Evolutionary conservation across 2,113 vertebrate species (phyloP).

Genomic region (Silurus glanis): DNA sequence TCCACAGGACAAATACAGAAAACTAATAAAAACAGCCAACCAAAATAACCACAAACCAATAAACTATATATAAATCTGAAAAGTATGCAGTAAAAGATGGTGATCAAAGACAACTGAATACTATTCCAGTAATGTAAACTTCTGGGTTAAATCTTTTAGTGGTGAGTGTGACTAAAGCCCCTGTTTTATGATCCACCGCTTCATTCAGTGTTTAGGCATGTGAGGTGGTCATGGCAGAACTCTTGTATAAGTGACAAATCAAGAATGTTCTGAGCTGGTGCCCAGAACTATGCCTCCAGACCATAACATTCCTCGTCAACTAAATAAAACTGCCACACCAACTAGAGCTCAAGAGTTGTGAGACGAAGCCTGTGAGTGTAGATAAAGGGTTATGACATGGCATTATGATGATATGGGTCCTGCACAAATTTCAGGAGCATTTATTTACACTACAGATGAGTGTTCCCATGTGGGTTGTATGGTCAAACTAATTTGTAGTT

Average conservation of each 20-base stretch:
- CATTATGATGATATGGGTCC: not conserved
- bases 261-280: not conserved
- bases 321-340: not conserved
- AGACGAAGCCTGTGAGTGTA: not conserved
- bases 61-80: not conserved
- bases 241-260: constrained; percentile 8
- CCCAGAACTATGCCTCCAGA: not conserved
- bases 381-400: not conserved
- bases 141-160: no score
- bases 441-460: not conserved
- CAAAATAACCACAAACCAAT: not conserved
- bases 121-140: not conserved
- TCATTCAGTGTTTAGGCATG: not conserved
- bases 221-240: not conserved
- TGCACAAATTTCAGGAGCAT: not conserved
- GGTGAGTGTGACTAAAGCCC: not conserved
- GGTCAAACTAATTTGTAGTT: not conserved
- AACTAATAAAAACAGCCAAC: not conserved
- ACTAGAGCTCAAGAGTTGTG: not conserved
- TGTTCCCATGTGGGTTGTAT: not conserved
- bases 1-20: not conserved
- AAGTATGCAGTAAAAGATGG: not conserved
- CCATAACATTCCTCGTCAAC: not conserved
- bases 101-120: not conserved
- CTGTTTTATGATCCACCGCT: not conserved